phyloP scores from a whole-genome alignment of 2,888 invertebrate genomes.

The Brachynemurus nebulosus region DNA sequence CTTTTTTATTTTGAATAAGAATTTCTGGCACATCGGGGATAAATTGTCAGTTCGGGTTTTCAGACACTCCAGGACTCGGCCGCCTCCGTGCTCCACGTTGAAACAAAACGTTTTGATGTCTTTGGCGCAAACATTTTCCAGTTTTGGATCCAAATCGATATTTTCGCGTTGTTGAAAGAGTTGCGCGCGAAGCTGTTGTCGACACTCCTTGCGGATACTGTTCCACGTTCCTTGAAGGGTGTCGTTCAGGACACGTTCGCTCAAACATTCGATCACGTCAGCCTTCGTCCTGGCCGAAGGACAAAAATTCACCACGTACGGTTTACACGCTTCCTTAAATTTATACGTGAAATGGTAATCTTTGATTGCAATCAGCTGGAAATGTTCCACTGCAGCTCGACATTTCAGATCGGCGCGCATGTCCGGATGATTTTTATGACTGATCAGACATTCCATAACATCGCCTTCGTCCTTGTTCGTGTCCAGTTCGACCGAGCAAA shows the following conservation, averaged over 20 bases:
- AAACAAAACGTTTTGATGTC: conserved; percentile 66
- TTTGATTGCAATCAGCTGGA: conserved; percentile 85
- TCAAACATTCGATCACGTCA: conserved; percentile 75
- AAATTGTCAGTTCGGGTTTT: conserved; percentile 45
- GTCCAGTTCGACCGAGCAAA: conserved; percentile 56
- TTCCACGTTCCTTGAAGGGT: conserved; percentile 63
- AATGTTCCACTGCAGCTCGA: conserved; percentile 89
- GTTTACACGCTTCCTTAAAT: conserved; percentile 88
- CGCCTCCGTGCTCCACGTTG: conserved; percentile 50
- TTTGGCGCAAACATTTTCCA: conserved; percentile 65
- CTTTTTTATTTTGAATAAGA: conserved; percentile 72
- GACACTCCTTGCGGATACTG: conserved; percentile 73
- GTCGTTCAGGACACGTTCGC: conserved; percentile 82
- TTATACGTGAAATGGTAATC: conserved; percentile 88
- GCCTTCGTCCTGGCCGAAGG: conserved; percentile 57
- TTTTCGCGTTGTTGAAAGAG: conserved; percentile 85
- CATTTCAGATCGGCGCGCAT: conserved; percentile 70
- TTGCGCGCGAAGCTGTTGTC: conserved; percentile 82
- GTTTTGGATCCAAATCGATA: conserved; percentile 68
- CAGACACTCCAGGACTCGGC: conserved; percentile 65
- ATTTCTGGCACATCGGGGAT: conserved; percentile 56
- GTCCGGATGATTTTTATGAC: conserved; percentile 77
- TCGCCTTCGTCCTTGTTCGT: conserved; percentile 69
- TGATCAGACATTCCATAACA: conserved; percentile 86
- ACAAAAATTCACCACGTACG: conserved; percentile 56